Evolutionary conservation across 1,140 invertebrate genomes (phyloP).

Genomic region (Drosophila elegans): DNA sequence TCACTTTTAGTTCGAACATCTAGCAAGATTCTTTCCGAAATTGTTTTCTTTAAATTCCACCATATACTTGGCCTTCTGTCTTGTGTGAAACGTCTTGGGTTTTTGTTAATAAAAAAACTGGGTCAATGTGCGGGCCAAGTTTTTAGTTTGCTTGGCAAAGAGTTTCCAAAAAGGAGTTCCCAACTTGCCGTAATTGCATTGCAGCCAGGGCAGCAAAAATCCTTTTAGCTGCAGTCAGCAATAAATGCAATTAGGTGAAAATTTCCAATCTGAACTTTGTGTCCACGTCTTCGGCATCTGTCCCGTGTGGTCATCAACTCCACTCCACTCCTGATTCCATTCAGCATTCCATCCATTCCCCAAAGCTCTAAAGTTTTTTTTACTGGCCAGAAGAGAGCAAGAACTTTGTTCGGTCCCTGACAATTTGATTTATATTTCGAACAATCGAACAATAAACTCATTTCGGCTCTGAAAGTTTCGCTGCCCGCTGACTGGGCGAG

Average conservation of each 20-base stretch:
- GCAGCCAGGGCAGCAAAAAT: slow-evolving; percentile 32
- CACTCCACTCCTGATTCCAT: slow-evolving; percentile 2
- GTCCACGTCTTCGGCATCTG: slow-evolving; percentile 9
- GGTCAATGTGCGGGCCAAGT: slow-evolving; percentile 64
- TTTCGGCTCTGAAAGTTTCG: slow-evolving; percentile 40
- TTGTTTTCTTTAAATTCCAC: slow-evolving; percentile 38
- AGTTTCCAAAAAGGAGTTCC: slow-evolving; percentile 27
- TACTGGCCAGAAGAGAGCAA: slow-evolving; percentile 10
- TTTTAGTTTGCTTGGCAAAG: slow-evolving; percentile 11
- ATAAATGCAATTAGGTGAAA: slow-evolving; percentile 65
- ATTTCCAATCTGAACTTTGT: slow-evolving; percentile 27
- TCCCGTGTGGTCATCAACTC: slow-evolving; percentile 31
- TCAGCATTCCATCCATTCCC: slow-evolving; percentile 36
- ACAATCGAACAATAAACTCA: slow-evolving; percentile 66
- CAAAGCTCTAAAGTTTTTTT: slow-evolving; percentile 35
- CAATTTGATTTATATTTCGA: slow-evolving; percentile 65
- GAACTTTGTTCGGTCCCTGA: slow-evolving; percentile 49
- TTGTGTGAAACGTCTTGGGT: slow-evolving; percentile 5
- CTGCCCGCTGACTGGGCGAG: slow-evolving; percentile 31
- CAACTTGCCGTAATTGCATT: slow-evolving; percentile 64
- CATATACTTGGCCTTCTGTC: slow-evolving; percentile 20
- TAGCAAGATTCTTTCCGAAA: slow-evolving; percentile 1
- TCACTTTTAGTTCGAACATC: not conserved
- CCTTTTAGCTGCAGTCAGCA: slow-evolving; percentile 51
- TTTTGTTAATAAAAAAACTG: slow-evolving; percentile 32